phyloP scores from a whole-genome alignment of 1,140 invertebrate genomes.

The Hetaerina americana region DNA sequence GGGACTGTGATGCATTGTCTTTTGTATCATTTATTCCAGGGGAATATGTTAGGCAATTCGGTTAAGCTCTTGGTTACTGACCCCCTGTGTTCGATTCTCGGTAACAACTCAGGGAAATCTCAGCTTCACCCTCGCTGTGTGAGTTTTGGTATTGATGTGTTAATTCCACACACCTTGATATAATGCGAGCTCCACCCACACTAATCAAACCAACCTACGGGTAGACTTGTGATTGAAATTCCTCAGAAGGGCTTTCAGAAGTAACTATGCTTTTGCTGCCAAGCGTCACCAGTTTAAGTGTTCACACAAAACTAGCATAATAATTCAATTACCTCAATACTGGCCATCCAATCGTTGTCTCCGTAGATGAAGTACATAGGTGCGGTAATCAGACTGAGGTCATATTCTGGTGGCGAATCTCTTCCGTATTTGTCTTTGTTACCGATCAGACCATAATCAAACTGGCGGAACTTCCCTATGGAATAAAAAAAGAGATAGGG shows the following conservation, averaged over 20 bases:
- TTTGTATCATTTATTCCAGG: too few relatives aligned
- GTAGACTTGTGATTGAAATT: neutral
- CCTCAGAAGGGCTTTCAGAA: neutral
- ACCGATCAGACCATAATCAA: slow-evolving; percentile 45
- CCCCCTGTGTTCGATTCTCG: too few relatives aligned
- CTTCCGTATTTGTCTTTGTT: slow-evolving; percentile 33
- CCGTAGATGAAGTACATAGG: slow-evolving; percentile 44
- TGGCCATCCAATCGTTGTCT: slow-evolving; percentile 44
- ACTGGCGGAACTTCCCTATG: slow-evolving; percentile 38
- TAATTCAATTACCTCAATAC: slow-evolving; percentile 16
- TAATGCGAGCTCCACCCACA: too few relatives aligned
- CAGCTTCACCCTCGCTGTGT: too few relatives aligned
- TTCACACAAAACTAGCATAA: too few relatives aligned
- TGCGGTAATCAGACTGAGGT: slow-evolving; percentile 36
- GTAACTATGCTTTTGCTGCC: neutral
- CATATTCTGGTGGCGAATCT: slow-evolving; percentile 46
- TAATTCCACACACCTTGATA: too few relatives aligned
- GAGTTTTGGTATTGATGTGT: too few relatives aligned
- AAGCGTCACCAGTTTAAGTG: slow-evolving; percentile 26
- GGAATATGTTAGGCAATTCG: too few relatives aligned
- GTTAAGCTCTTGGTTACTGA: too few relatives aligned
- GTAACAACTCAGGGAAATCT: too few relatives aligned
- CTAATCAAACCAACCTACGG: neutral
- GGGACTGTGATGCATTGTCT: too few relatives aligned
- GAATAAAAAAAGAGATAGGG: too few relatives aligned